Base-by-base conservation (phyloP, 2,888 invertebrate genomes). In the Euplagia quadripunctaria region DNA sequence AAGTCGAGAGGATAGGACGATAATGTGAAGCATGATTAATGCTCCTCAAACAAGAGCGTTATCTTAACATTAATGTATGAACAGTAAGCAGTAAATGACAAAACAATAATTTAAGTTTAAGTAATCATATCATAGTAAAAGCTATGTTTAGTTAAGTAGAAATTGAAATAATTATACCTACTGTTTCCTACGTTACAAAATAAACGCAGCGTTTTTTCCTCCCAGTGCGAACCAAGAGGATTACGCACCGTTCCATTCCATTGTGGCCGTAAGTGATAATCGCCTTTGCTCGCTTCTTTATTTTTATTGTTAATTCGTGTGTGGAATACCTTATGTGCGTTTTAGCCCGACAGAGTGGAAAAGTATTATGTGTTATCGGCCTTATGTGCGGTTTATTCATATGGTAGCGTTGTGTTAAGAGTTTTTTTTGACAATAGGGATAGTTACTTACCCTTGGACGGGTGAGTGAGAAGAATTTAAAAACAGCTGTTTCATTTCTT, bases 271-370 rank as follows among this genome's bases (percentile, higher is more conserved):
- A 82, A 78, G 84, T 86, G 82, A 83, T 84, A 85, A 80, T 80
- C 79, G 79, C 83, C 81, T 82, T 84, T 84, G 79, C 81, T 71
- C 77, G 74, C 81, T 78, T 75, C 78, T 79, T 75, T 76, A 78
- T 82, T 81, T 83, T 83, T 82, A 82, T 85, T 74, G 79, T 80
- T 82, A 79, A 82, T 85, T 82, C 88, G 87, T 88, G 88, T 84
- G 85, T 84, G 82, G 87, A 87, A 86, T 88, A 73, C 79, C 78
- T 70, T 84, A 83, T 77, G 79, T 77, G 83, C 83, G 69, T 83
- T 83, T 85, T 79, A 79, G 77, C 58, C 70, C 79, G 46, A 42
- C 72, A 80, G 73, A 77, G 84, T 82, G 76, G 80, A 78, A 84
- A 77, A 81, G 75, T 68, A 78, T 84, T 75, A 80, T 82, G 74